Evolutionary conservation across 92 coral and sea anemone genomes (phyloP).

Genomic region (Muricea muricata): DNA sequence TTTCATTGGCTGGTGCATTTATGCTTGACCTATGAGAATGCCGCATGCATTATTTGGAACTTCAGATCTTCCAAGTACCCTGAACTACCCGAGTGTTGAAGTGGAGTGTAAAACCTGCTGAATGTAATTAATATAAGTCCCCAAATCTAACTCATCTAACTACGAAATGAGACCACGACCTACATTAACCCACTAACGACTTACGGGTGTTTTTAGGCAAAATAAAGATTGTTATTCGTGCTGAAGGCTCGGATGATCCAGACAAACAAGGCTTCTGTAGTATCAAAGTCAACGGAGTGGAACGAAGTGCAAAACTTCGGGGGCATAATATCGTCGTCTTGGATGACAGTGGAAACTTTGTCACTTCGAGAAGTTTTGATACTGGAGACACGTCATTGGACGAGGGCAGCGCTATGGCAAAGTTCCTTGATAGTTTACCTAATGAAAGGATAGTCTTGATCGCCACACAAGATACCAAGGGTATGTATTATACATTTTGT

Average conservation of each 20-base stretch:
- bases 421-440: constrained; percentile 84
- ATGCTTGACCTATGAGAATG: too few relatives aligned
- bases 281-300: constrained; percentile 93
- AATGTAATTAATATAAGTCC: too few relatives aligned
- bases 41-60: too few relatives aligned
- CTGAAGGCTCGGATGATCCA: constrained; percentile 97
- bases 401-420: constrained; percentile 91
- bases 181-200: not conserved
- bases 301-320: constrained; percentile 90
- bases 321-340: constrained; percentile 93
- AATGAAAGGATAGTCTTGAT: constrained; percentile 92
- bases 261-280: constrained; percentile 90
- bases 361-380: constrained; percentile 91
- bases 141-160: too few relatives aligned
- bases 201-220: constrained; percentile 63
- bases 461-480: constrained; percentile 97
- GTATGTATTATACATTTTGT: constrained; percentile 68
- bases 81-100: too few relatives aligned
- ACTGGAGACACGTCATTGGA: constrained; percentile 95
- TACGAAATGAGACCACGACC: too few relatives aligned
- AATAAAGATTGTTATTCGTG: constrained; percentile 82
- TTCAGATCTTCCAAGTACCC: too few relatives aligned
- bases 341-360: constrained; percentile 89
- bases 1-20: too few relatives aligned
- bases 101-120: too few relatives aligned